A percentile compares a stretch with the other conserved stretches of the same genome.
phyloP scores from a whole-genome alignment of 1,140 invertebrate genomes.

The Globodera rostochiensis region DNA sequence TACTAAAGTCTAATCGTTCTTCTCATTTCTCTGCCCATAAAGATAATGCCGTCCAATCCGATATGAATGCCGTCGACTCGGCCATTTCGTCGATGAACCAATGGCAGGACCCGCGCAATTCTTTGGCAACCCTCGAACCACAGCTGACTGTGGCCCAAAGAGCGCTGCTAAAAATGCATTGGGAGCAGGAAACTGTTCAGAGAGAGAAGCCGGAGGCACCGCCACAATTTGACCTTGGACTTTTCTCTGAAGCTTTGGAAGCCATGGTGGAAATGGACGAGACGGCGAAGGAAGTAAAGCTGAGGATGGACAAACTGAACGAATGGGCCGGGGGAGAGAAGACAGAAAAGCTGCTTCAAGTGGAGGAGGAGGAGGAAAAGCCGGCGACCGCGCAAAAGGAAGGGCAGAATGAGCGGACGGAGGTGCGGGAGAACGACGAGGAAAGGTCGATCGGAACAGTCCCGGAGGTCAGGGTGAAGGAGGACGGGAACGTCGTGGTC shows the following conservation, averaged over 20 bases:
- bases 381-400: not conserved
- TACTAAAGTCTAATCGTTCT: no score
- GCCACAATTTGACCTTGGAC: constrained; percentile 18
- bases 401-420: not conserved
- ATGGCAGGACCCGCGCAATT: constrained; percentile 12
- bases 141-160: constrained; percentile 17
- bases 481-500: not conserved
- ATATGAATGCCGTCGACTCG: constrained; percentile 22
- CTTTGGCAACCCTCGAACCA: constrained; percentile 1
- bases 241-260: constrained; percentile 17
- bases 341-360: not conserved
- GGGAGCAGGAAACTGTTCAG: constrained; percentile 23
- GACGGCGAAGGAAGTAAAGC: constrained; percentile 15
- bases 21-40: not conserved
- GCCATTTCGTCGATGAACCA: constrained; percentile 6
- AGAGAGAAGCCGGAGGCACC: constrained; percentile 16
- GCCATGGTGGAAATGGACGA: constrained; percentile 19
- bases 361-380: not conserved
- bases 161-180: constrained; percentile 16
- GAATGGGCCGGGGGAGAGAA: constrained; percentile 19
- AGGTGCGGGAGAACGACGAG: not conserved
- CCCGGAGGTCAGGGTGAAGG: not conserved
- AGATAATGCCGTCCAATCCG: constrained; percentile 17
- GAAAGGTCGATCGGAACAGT: not conserved
- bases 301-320: constrained; percentile 22